These are phyloP conservation scores for Eulimnadia texana DNA, from an alignment of 1,140 invertebrate genomes.

Conservation along the genomic window DNA sequence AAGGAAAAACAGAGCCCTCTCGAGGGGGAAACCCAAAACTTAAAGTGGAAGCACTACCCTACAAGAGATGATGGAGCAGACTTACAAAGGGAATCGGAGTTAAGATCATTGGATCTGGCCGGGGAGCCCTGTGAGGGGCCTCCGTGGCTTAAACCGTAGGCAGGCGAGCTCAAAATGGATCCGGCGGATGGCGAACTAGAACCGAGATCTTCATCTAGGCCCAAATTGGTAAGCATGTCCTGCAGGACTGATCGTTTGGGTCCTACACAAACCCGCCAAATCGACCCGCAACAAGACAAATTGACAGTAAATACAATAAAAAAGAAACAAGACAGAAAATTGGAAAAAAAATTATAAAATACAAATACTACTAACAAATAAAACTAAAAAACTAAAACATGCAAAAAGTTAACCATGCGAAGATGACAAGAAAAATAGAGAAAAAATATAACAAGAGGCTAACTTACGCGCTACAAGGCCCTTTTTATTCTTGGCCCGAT, in stretches of 20 bases:
- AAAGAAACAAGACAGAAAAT: constrained; percentile 4
- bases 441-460: constrained; percentile 4
- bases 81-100: background rate
- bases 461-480: constrained; percentile 22
- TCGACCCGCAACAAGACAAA: background rate
- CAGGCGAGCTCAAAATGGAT: background rate
- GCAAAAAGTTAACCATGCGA: background rate
- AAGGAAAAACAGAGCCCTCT: no score
- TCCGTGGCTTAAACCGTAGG: background rate
- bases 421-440: background rate
- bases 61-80: no score
- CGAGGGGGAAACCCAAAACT: no score
- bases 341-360: constrained; percentile 9
- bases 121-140: background rate
- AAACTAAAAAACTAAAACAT: constrained; percentile 6
- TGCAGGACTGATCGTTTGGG: constrained; percentile 33
- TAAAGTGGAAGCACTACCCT: no score
- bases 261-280: constrained; percentile 23
- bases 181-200: background rate
- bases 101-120: background rate
- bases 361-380: background rate
- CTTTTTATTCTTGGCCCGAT: constrained; percentile 31
- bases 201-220: constrained; percentile 25
- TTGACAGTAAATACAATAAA: background rate
- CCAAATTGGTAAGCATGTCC: constrained; percentile 34